Conservation (phyloP, 2,113 vertebrate species). For the Heterochromis multidens region DNA sequence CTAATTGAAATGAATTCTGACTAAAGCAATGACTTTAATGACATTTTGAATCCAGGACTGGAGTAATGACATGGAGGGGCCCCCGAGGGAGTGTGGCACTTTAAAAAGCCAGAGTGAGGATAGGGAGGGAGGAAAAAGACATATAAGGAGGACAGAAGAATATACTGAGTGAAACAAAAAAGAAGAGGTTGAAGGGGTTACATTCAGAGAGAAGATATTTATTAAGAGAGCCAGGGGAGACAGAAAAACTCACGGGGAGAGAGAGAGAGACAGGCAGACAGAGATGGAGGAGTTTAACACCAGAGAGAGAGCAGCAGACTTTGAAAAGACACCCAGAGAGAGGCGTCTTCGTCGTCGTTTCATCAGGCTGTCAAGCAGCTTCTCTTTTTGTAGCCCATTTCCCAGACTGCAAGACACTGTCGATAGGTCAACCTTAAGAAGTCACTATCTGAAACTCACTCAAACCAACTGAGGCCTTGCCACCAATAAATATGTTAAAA, state of each 20-base stretch:
- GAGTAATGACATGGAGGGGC: constrained; percentile 62
- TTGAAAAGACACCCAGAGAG: constrained; percentile 23
- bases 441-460: background rate
- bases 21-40: constrained; percentile 70
- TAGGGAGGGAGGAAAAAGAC: background rate
- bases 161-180: background rate
- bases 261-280: background rate
- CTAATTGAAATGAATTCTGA: constrained; percentile 74
- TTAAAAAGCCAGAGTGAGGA: constrained; percentile 33
- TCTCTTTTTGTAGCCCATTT: constrained; percentile 28
- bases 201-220: constrained; percentile 21
- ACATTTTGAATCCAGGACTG: constrained; percentile 69
- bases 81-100: constrained; percentile 33
- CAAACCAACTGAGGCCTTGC: constrained; percentile 13
- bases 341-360: background rate
- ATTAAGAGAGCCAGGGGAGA: constrained; percentile 31
- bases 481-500: constrained; percentile 6
- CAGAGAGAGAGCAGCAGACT: background rate
- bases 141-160: background rate
- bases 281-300: constrained; percentile 16
- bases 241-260: background rate
- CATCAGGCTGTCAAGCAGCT: constrained; percentile 3
- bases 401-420: constrained; percentile 18
- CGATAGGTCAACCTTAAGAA: constrained; percentile 38
- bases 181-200: constrained; percentile 15